Percentiles rank a stretch among this genome's conserved stretches.
phyloP scores from a whole-genome alignment of 2,113 vertebrate species.

The Melospiza georgiana region DNA sequence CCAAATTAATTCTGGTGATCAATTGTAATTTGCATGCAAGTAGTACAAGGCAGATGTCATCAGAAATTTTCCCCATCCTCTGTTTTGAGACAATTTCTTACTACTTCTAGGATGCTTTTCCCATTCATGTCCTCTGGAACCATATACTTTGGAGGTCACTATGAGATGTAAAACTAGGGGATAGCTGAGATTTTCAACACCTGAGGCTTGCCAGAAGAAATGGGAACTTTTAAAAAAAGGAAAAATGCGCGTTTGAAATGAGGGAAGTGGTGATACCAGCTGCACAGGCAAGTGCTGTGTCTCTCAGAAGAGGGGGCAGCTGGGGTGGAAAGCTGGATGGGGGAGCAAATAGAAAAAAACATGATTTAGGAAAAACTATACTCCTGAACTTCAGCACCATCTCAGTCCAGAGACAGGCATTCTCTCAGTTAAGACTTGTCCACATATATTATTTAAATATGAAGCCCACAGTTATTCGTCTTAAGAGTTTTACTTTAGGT shows the following conservation, averaged over 20 bases:
- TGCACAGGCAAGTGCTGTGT: not conserved
- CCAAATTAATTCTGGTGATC: not conserved
- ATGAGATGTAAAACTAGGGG: not conserved
- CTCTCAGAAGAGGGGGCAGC: not conserved
- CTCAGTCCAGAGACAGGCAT: not conserved
- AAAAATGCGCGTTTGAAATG: not conserved
- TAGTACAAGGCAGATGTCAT: not conserved
- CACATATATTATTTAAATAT: not conserved
- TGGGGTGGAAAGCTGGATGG: not conserved
- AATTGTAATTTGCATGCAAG: not conserved
- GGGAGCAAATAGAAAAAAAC: not conserved
- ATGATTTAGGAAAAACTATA: not conserved
- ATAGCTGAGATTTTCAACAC: not conserved
- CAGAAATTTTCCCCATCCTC: not conserved
- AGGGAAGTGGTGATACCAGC: not conserved
- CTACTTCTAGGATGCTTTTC: not conserved
- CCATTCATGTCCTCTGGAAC: not conserved
- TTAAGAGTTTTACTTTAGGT: not conserved
- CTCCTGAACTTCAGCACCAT: not conserved
- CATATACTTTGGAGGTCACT: not conserved
- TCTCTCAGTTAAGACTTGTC: not conserved
- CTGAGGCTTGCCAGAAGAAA: not conserved
- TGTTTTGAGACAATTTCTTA: not conserved
- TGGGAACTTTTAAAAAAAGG: not conserved
- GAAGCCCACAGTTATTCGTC: not conserved